phyloP scores from a whole-genome alignment of 1,140 invertebrate species.

The Trypoxylus dichotomus region DNA sequence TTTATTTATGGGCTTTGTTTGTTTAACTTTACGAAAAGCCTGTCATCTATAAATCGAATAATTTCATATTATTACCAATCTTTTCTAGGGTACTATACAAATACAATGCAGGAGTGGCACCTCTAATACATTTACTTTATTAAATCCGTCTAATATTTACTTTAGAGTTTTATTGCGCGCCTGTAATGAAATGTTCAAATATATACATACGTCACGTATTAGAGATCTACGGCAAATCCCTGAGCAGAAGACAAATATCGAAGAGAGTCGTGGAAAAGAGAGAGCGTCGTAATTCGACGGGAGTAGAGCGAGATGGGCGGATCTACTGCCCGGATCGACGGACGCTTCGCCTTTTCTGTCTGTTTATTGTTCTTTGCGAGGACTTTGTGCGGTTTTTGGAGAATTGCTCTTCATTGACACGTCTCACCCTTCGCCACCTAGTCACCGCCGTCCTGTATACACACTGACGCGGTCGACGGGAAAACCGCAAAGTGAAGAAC shows the following conservation, averaged over 20 bases:
- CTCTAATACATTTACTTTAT: neutral
- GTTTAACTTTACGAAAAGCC: too few relatives aligned
- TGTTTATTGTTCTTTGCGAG: neutral
- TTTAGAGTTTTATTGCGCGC: slow-evolving; percentile 2
- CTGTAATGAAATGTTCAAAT: slow-evolving; percentile 13
- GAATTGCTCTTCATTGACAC: slow-evolving; percentile 1
- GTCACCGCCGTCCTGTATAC: neutral
- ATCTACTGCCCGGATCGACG: neutral
- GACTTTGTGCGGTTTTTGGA: slow-evolving; percentile 21
- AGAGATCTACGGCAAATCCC: neutral
- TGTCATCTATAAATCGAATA: neutral
- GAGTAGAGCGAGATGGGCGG: neutral
- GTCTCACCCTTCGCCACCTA: neutral
- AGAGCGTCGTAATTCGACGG: neutral
- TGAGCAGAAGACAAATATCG: neutral
- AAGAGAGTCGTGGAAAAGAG: neutral
- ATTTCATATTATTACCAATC: neutral
- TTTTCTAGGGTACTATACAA: neutral
- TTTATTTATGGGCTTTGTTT: too few relatives aligned
- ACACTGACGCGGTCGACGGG: neutral
- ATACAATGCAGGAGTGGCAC: neutral
- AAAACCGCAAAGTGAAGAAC: neutral
- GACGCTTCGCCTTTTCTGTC: neutral
- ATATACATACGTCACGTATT: slow-evolving; percentile 11
- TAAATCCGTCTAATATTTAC: slow-evolving; percentile 10